Conservation (phyloP, 2,888 invertebrate genomes). For the Baccha elongata region DNA sequence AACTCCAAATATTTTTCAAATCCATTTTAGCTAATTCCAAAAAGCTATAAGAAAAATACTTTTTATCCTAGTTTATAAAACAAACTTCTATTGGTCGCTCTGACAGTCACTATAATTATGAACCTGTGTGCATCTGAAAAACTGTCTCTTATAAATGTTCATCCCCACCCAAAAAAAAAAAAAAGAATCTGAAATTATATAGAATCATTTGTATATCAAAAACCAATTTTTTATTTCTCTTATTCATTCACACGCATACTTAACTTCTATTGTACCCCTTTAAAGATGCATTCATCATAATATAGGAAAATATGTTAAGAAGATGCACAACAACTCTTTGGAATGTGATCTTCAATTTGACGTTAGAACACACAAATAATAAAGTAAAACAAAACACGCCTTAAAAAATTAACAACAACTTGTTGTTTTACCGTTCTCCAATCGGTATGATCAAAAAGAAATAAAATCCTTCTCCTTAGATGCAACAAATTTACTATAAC, state of each 20-base stretch:
- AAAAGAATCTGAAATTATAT: neutral
- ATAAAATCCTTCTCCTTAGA: constrained; percentile 39
- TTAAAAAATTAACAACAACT: constrained; percentile 59
- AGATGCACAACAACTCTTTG: constrained; percentile 31
- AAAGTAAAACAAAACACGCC: constrained; percentile 53
- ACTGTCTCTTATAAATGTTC: constrained; percentile 42
- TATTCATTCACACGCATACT: constrained; percentile 58
- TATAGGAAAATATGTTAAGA: constrained; percentile 21
- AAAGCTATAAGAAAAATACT: constrained; percentile 16
- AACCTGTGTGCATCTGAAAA: constrained; percentile 26
- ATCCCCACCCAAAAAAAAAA: constrained; percentile 54
- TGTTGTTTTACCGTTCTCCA: constrained; percentile 57
- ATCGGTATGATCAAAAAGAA: constrained; percentile 65
- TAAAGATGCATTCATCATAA: constrained; percentile 57
- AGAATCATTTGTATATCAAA: constrained; percentile 58
- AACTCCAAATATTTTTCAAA: constrained; percentile 42
- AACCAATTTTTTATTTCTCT: constrained; percentile 4
- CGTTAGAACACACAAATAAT: constrained; percentile 37
- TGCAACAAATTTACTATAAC: neutral
- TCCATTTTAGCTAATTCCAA: constrained; percentile 40
- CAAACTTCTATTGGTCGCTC: constrained; percentile 33
- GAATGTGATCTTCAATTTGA: constrained; percentile 52
- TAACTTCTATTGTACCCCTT: constrained; percentile 18
- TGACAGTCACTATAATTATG: constrained; percentile 30
- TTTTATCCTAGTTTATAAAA: neutral